Base-by-base conservation (phyloP, 2,113 vertebrate species). In the Sinocyclocheilus maitianheensis region DNA sequence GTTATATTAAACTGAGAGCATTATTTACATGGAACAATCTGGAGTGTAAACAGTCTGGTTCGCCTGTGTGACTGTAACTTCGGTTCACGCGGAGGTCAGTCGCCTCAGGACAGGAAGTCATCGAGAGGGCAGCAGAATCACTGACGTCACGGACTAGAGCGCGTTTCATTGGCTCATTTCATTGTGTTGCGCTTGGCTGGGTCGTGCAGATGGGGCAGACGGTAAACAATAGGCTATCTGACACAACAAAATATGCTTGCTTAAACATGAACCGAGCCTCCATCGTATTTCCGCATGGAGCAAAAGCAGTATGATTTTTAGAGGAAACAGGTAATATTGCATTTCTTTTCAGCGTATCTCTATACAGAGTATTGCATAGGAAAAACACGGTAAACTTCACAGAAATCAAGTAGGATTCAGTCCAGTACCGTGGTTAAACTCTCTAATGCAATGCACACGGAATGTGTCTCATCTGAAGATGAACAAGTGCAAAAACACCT, bases 51-150 rank as follows among this genome's bases (percentile, higher is more conserved):
- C 8, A 58, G 37, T 37, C 4, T n/a, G 1, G 5, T 62, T 62
- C 5, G 34, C 82, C 69, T 43, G 30, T 83, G 26, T 43, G 77
- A 77, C 48, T 34, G 9, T 20, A 63, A 55, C 30, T 71, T 12
- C 37, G 82, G 91, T 94, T 95, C 93, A 93, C 67, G 71, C 58
- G 82, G 87, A 93, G 93, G 94, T 90, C 90, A 86, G 43, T 20
- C 81, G 86, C 90, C 92, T 79, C 91, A 87, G 91, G 90, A 89
- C 92, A 92, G 90, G 90, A 88, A 81, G 85, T 89, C 86, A 85
- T 40, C 69, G 83, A 82, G 83, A 78, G 84, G 88, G 77, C 80
- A 84, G 20, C 58, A 76, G 53, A 40, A 60, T 78, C 69, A 26
- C 63, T 72, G 46, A 89, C 90, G 90, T 92, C 90, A 92, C 75